Evolutionary conservation across 2,113 vertebrate genomes (phyloP).

Genomic region (Mobula hypostoma): DNA sequence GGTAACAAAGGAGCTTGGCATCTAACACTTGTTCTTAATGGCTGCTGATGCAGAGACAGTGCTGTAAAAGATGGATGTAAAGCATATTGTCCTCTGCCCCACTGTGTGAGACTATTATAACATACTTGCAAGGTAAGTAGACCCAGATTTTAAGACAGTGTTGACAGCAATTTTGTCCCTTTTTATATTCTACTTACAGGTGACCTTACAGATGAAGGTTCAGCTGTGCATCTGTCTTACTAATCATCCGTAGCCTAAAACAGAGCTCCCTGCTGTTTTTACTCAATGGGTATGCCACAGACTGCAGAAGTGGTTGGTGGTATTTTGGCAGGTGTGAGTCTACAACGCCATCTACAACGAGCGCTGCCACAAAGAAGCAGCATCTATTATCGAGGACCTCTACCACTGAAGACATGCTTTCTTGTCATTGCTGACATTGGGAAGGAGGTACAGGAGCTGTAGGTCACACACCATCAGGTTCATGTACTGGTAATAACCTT

Average conservation of each 20-base stretch:
- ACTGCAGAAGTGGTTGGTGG: too few species aligned
- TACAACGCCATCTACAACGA: too few species aligned
- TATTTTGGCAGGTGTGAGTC: too few species aligned
- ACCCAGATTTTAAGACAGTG: background rate
- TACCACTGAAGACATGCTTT: too few species aligned
- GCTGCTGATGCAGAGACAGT: background rate
- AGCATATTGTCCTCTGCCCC: background rate
- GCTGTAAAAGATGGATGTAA: background rate
- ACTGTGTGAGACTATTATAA: background rate
- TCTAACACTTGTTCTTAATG: background rate
- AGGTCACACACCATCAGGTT: too few species aligned
- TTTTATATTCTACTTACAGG: background rate
- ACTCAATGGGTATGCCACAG: background rate
- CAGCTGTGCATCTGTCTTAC: background rate
- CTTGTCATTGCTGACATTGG: too few species aligned
- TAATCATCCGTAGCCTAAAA: background rate
- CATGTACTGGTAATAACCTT: too few species aligned
- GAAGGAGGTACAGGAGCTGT: too few species aligned
- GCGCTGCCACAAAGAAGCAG: too few species aligned
- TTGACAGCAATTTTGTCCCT: background rate
- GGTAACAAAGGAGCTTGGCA: background rate
- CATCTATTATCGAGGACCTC: too few species aligned
- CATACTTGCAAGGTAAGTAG: background rate
- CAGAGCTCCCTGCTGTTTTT: background rate
- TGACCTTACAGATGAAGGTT: background rate